Percentiles rank a stretch among this genome's conserved stretches.
phyloP scores from a whole-genome alignment of 2,113 vertebrate species.

The Ictidomys tridecemlineatus region DNA sequence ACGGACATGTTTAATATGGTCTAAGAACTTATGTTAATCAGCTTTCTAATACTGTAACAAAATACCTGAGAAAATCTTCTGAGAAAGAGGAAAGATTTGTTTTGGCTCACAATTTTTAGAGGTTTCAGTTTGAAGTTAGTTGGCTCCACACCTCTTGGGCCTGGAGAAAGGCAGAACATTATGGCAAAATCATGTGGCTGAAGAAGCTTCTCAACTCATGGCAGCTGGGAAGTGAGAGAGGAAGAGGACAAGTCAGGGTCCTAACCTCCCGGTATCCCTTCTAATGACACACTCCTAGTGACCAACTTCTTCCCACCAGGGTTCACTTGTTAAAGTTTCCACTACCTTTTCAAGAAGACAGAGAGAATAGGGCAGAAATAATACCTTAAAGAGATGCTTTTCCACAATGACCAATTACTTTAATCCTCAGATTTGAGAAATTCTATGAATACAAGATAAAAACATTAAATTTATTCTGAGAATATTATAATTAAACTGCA shows the following conservation, averaged over 20 bases:
- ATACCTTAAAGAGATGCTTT: background rate
- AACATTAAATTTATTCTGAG: background rate
- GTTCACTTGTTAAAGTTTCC: too few relatives aligned
- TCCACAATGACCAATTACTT: background rate
- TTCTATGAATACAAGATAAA: conserved; percentile 3
- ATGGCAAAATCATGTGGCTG: background rate
- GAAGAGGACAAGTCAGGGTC: background rate
- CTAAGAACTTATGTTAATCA: background rate
- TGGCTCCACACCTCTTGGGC: background rate
- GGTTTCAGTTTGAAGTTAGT: background rate
- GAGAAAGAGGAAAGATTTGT: background rate
- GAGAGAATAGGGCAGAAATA: background rate
- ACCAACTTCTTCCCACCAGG: too few relatives aligned
- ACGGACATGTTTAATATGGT: background rate
- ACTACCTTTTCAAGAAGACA: background rate
- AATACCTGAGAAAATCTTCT: background rate
- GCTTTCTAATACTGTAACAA: background rate
- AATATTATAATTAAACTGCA: background rate
- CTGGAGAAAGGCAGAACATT: background rate
- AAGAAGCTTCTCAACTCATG: background rate
- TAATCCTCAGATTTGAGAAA: background rate
- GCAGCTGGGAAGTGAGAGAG: background rate
- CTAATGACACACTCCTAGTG: too few relatives aligned
- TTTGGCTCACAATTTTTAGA: background rate
- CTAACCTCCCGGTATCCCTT: too few relatives aligned